Percentiles rank a stretch among this genome's conserved stretches.
Evolutionary conservation across 2,888 invertebrate species (phyloP).

Genomic region (Helobdella robusta): DNA sequence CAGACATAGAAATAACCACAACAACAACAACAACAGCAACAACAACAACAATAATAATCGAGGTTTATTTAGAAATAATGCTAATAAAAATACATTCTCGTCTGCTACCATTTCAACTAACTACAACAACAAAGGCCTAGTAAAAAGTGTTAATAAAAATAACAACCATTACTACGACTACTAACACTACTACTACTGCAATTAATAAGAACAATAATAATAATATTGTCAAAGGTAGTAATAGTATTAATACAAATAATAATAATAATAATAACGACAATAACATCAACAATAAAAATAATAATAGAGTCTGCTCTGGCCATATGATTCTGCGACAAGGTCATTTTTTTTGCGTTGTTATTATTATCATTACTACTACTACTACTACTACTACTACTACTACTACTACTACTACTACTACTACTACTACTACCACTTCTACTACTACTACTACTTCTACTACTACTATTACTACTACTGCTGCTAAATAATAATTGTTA

Average conservation of each 20-base stretch:
- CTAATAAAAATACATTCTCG: too few species aligned
- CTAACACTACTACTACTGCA: background rate
- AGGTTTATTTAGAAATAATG: too few species aligned
- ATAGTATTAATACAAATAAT: background rate
- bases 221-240: background rate
- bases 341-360: background rate
- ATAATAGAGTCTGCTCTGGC: background rate
- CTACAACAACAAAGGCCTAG: background rate
- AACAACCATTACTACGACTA: background rate
- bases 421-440: conserved; percentile 1
- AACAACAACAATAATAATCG: conserved; percentile 5
- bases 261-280: background rate
- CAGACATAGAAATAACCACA: background rate
- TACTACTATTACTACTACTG: conserved; percentile 3
- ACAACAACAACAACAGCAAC: background rate
- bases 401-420: conserved; percentile 3
- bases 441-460: background rate
- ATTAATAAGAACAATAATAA: background rate
- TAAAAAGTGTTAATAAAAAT: background rate
- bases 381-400: conserved; percentile 3
- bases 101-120: too few species aligned
- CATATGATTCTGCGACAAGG: conserved; percentile 1
- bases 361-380: background rate
- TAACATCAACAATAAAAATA: background rate
- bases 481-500: background rate